Base-by-base conservation (phyloP, 2,797 vertebrate genomes). In the Sebastes kiyomatsui region DNA sequence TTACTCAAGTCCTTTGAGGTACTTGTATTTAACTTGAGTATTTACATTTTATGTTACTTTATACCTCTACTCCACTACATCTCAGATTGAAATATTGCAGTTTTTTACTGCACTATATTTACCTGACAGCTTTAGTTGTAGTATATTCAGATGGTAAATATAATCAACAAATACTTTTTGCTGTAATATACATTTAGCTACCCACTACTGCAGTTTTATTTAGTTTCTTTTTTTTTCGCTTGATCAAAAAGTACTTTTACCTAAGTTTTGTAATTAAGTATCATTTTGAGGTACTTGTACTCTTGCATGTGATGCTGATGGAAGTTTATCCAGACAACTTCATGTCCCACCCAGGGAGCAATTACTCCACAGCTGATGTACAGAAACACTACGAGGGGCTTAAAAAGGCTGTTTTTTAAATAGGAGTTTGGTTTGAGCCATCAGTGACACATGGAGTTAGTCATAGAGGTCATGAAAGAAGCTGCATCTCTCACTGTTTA, bases 321-420 rank as follows among this genome's bases (percentile, higher is more conserved):
- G 30, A 30, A 91, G 86, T 92, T 93, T 89, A 87, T 67, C 82
- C 87, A 33, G 32, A 33, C 32, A 33, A 33, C 32, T 33, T 33
- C 1, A 33, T 33, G 0, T 33, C 32, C 32, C 89, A 84, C 78
- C 83, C 83, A 13, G 81, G 75, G 85, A 87, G 54, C 77, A 87
- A 82, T 87, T 84, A 87, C 81, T 80, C 27, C 88, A 32, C 30
- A 0, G 30, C 30, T 32, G 30, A 32, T 32, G 30, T 3, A 32
- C 7, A 32, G 30, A 32, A 32, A n/a, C 6, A 18, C 16, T 33
- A 6, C 2, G 1, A 33, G 5, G 8, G 0, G 6, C 28, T 20
- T 11, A 11, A 32, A 30, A 30, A 9, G 6, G 16, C 3, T 10
- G 58, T 60, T 30, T 30, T 23, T 60, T 1, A 18, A 9, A 5